phyloP scores from a whole-genome alignment of 1,140 invertebrate genomes.

The Ips nitidus region DNA sequence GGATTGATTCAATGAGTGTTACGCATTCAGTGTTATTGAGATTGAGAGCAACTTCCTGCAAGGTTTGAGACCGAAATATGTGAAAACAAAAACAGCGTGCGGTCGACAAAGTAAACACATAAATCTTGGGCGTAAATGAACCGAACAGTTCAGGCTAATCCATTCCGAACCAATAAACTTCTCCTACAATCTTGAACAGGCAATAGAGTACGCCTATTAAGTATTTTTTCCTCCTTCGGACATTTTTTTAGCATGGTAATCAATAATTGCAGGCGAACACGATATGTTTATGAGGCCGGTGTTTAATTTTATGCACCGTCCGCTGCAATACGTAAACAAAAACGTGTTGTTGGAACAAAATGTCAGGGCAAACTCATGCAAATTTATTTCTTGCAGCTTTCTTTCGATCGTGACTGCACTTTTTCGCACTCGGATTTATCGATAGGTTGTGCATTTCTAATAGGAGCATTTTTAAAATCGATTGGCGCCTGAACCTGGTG shows the following conservation, averaged over 20 bases:
- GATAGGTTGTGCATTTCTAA: conserved; percentile 23
- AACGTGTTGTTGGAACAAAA: conserved; percentile 30
- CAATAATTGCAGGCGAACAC: conserved; percentile 7
- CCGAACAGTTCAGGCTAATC: too few relatives aligned
- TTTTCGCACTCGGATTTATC: conserved; percentile 20
- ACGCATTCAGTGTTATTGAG: too few relatives aligned
- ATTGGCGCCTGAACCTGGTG: neutral
- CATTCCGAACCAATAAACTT: too few relatives aligned
- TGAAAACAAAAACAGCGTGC: too few relatives aligned
- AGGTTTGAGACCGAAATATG: too few relatives aligned
- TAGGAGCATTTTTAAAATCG: neutral
- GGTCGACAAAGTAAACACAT: too few relatives aligned
- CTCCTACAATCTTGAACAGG: too few relatives aligned
- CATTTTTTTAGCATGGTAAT: conserved; percentile 12
- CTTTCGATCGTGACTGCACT: conserved; percentile 28
- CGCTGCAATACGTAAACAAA: conserved; percentile 25
- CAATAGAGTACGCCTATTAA: neutral
- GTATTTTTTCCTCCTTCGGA: neutral
- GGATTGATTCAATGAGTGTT: too few relatives aligned
- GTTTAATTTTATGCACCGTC: conserved; percentile 17
- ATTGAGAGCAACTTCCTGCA: too few relatives aligned
- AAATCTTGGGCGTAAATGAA: too few relatives aligned
- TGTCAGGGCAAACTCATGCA: conserved; percentile 28
- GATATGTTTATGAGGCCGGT: conserved; percentile 18
- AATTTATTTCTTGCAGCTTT: conserved; percentile 31